Percentiles rank a stretch among this genome's conserved stretches.
phyloP scores from a whole-genome alignment of 2,888 invertebrate genomes.

The Drepanosiphum platanoidis region DNA sequence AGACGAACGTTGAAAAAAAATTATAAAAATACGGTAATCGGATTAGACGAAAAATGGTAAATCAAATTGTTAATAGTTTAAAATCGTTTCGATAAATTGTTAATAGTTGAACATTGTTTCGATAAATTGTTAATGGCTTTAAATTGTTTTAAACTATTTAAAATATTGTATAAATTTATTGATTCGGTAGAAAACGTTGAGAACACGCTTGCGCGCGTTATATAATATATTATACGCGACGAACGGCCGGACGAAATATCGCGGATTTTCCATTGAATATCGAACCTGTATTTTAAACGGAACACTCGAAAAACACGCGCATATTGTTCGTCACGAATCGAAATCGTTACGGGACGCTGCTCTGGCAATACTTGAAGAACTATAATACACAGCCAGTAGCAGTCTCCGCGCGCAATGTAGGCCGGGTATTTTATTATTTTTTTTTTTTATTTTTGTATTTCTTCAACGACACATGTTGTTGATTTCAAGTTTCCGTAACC shows the following conservation, averaged over 20 bases:
- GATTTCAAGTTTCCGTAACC: conserved; percentile 8
- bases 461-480: conserved; percentile 1
- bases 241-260: neutral
- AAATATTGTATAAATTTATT: too few species aligned
- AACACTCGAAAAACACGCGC: neutral
- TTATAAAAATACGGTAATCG: too few species aligned
- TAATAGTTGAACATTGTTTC: too few species aligned
- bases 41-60: too few species aligned
- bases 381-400: neutral
- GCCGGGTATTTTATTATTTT: neutral
- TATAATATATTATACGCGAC: too few species aligned
- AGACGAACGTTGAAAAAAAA: too few species aligned
- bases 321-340: neutral
- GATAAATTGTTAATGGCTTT: too few species aligned
- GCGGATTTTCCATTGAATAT: neutral
- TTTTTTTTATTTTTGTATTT: neutral
- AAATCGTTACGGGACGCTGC: neutral
- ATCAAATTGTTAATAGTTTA: too few species aligned
- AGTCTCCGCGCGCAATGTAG: neutral
- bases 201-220: too few species aligned
- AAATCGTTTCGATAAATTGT: too few species aligned
- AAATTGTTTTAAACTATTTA: too few species aligned
- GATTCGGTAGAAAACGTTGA: too few species aligned
- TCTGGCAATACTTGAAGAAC: neutral
- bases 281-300: neutral